These are phyloP conservation scores for Anguilla megastoma DNA, from an alignment of 2,797 vertebrate genomes.

Conservation along the genomic window DNA sequence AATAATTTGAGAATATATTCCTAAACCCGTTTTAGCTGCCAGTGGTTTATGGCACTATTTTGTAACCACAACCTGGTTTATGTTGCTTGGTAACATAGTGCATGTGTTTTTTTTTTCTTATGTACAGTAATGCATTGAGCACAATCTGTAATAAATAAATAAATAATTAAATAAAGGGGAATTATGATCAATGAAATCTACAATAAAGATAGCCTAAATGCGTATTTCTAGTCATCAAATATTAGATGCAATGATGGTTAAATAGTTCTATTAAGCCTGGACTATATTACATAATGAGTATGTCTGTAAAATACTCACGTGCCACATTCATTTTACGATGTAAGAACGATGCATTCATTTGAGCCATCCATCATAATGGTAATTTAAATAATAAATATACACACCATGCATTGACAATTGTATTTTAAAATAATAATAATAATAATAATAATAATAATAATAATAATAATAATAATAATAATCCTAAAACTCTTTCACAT, in stretches of 20 bases:
- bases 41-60: not conserved
- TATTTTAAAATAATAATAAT: not conserved
- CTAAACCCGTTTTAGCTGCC: not conserved
- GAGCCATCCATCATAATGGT: not conserved
- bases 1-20: not conserved
- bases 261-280: not conserved
- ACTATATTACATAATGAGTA: not conserved
- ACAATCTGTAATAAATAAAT: not conserved
- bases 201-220: not conserved
- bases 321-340: not conserved
- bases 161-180: not conserved
- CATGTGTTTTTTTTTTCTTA: not conserved
- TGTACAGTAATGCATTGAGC: not conserved
- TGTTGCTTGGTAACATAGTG: not conserved
- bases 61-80: not conserved
- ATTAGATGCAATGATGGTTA: not conserved
- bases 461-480: too few species aligned
- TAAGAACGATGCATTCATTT: not conserved
- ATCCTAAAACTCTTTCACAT: not conserved
- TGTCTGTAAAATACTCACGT: not conserved
- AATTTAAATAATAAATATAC: not conserved
- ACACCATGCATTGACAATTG: not conserved
- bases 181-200: not conserved
- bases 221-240: not conserved
- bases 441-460: too few species aligned